Evolutionary conservation across 2,113 vertebrate genomes (phyloP), one percentile per base, ranked within the genome.

Genomic region (Turnix velox): DNA sequence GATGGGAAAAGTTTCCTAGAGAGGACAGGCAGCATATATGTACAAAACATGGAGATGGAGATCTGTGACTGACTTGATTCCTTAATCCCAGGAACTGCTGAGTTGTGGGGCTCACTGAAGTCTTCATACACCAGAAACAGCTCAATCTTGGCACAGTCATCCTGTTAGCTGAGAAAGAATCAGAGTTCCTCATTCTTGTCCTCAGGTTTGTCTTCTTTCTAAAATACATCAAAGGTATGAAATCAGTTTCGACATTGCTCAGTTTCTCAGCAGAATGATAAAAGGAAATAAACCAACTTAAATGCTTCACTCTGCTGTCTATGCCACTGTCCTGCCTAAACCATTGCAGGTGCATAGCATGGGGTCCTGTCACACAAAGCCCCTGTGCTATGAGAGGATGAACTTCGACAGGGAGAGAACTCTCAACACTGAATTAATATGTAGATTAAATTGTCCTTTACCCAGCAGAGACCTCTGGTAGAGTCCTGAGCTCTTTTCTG

Each of bases 131-230:
- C 4, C n/a, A 72, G 84, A 63, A 71, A 27, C 14, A 85, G 57
- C 33, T n/a, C 7, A n/a, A 18, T 58, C 25, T 76, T 65, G 40
- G n/a, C 48, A 80, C 28, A 84, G n/a, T 69, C 78, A 84, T 66
- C 67, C 51, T 88, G 28, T 58, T 39, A 30, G 17, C 40, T 61
- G 69, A 72, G 69, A 95, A 76, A 69, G 45, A 75, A 59, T 97
- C 93, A 98, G 42, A 98, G 97, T 68, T 98, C 97, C 30, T 94
- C 96, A 78, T 88, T 98, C 57, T 96, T 96, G 80, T 97, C 93
- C 55, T 96, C 84, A 13, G 65, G 43, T 67, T 92, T 10, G 1
- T 94, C 94, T 96, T 97, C 92, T 96, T 82, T 93, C 97, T 98
- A 89, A 87, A 97, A 98, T 73, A 96, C 16, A 91, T 71, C 22